These are phyloP conservation scores for Troides oblongomaculatus DNA, from an alignment of 2,888 invertebrate genomes.

Conservation along the genomic window DNA sequence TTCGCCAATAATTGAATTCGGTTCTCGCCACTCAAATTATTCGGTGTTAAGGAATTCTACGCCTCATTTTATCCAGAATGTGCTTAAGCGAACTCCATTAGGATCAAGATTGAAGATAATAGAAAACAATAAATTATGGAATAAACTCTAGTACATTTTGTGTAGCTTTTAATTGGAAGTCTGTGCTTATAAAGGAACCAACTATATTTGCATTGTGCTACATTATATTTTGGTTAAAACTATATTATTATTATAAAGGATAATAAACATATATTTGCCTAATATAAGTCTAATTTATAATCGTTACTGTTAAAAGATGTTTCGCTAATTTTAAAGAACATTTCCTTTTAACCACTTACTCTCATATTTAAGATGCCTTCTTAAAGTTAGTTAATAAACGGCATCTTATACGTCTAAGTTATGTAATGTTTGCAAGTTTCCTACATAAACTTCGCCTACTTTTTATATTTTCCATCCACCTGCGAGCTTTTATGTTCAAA, in stretches of 20 bases:
- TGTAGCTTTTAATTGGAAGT: background rate
- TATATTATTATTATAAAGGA: no score
- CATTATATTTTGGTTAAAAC: no score
- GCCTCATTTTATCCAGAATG: background rate
- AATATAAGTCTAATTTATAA: background rate
- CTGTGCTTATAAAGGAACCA: background rate
- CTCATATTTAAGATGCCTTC: slow-evolving; percentile 5
- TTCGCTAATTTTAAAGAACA: background rate
- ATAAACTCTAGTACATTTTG: no score
- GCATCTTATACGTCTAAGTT: slow-evolving; percentile 19
- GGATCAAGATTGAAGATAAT: slow-evolving; percentile 1
- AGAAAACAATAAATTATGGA: background rate
- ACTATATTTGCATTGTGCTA: no score
- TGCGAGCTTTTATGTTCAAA: slow-evolving; percentile 21
- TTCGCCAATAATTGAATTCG: background rate
- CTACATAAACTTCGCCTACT: slow-evolving; percentile 18
- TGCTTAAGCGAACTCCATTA: background rate
- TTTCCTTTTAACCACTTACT: background rate
- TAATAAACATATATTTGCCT: background rate
- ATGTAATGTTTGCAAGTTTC: slow-evolving; percentile 21
- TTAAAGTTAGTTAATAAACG: slow-evolving; percentile 21
- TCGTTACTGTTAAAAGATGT: background rate
- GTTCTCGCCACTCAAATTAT: background rate
- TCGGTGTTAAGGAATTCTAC: background rate
- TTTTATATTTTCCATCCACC: slow-evolving; percentile 16